Base-by-base conservation (phyloP, 2,888 invertebrate species). In the Drosophila rubida region DNA sequence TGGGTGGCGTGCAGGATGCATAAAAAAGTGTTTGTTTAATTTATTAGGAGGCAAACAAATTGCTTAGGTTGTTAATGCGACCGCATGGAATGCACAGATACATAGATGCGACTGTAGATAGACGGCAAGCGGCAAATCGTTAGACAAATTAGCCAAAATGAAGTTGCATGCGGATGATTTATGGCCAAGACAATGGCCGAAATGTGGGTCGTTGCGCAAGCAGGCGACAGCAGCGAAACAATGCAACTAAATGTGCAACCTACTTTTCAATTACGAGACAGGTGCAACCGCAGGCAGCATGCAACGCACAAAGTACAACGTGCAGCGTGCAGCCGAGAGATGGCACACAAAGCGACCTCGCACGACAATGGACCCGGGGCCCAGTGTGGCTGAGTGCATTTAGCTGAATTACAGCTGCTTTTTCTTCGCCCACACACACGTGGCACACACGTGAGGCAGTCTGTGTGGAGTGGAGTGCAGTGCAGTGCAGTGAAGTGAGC, bases 161-260 rank as follows among this genome's bases (percentile, higher is more conserved):
- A 64, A 72, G 73, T 73, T 60, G 60, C 69, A 46, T 65, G 66
- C 39, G 22, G 59, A 53, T 69, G 66, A 49, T 71, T 81, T 85
- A 87, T 84, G 67, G 63, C 46, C 50, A 30, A 42, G 23, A 53
- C 69, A 58, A 46, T 44, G 37, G n/a, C 42, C 54, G 22, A 41
- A 61, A 77, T 75, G 67, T 75, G 67, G 73, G 70, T 77, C 77
- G 57, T 67, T 46, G 60, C 65, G 37, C 51, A 44, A 32, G 37
- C n/a, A 19, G 19, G 30, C 6, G 42, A 16, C 39, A 9, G 6
- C 50, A 39, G 46, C 30, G 23, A 66, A 53, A 87, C 81, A 84
- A 80, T 84, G 81, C 75, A 65, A 51, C 71, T 60, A 87, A 81
- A 87, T 84, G 78, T 78, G 78, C 84, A 84, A 84, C 88, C 84